A percentile compares a stretch with the other conserved stretches of the same genome.
Evolutionary conservation across 2,113 vertebrate genomes (phyloP).

Genomic region (Cochlearius cochlearius): DNA sequence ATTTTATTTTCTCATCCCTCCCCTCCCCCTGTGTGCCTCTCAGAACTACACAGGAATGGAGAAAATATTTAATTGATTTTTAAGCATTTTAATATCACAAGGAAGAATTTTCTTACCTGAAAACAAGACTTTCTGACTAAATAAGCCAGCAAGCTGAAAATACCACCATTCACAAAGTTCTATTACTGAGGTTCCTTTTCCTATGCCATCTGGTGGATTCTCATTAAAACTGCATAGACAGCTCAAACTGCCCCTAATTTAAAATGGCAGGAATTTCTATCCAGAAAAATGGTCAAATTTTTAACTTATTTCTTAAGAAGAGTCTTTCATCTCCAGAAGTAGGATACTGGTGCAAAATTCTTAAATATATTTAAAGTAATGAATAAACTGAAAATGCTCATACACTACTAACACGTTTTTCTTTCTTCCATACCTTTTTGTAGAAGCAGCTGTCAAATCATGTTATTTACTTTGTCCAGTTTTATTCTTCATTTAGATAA

Average conservation of each 20-base stretch:
- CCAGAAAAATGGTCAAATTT: background rate
- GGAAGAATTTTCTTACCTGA: background rate
- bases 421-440: background rate
- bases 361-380: background rate
- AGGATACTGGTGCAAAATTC: background rate
- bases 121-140: background rate
- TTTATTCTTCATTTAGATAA: background rate
- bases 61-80: background rate
- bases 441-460: background rate
- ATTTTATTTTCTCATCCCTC: background rate
- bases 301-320: background rate
- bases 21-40: fast-evolving
- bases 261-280: background rate
- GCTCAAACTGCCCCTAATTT: background rate
- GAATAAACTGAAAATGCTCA: background rate
- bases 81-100: background rate
- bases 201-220: conserved; percentile 18
- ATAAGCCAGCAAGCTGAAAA: background rate
- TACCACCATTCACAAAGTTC: background rate
- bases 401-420: background rate
- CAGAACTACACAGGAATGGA: background rate
- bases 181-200: background rate
- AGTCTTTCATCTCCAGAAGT: background rate
- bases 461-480: background rate
- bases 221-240: background rate